Evolutionary conservation across 2,888 invertebrate species (phyloP), one percentile per base, ranked within the genome.

Genomic region (Athripsodes cinereus): DNA sequence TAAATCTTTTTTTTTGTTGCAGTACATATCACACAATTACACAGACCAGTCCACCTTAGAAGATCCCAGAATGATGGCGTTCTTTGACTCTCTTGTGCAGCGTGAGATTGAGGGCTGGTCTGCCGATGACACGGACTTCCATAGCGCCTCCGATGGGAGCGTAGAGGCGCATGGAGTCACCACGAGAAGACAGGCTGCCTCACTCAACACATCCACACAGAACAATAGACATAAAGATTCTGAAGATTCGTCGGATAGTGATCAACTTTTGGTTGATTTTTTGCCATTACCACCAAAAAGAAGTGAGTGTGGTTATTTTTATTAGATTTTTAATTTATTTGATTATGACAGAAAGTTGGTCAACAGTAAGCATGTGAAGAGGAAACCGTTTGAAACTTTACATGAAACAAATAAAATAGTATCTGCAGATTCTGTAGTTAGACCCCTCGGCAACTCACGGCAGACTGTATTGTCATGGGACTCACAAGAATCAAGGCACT

Each of bases 31-130:
- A 0, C 92, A 94, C 72, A 94, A 95, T 74, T 93, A 92, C 70
- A 88, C 88, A 67, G 87, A 90, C 65, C 89, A 92, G 67, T 93
- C 92, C 8, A 92, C 88, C 0, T 82, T 85, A 54, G 96, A 96
- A 73, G 96, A 96, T 73, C 88, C 92, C 0, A 82, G 92, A 54
- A 96, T 96, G 96, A 90, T 96, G 88, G 96, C 96, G 26, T 96
- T 96, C 76, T 96, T 96, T 69, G 96, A 96, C 76, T 90, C 92
- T 11, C 76, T 96, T 20, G 91, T 96, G 22, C 94, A 95, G 71
- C 83, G 93, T 46, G 95, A 95, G 71, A 84, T 94, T 62, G 93
- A 93, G 74, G 86, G 86, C 2, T 90, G 88, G 79, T 78, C 83
- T 52, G 84, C 80, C 0, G 84, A 82, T 53, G 82, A 83, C 60